These are phyloP conservation scores for Herpetotheres cachinnans DNA, from an alignment of 2,113 vertebrate species.

Conservation along the genomic window DNA sequence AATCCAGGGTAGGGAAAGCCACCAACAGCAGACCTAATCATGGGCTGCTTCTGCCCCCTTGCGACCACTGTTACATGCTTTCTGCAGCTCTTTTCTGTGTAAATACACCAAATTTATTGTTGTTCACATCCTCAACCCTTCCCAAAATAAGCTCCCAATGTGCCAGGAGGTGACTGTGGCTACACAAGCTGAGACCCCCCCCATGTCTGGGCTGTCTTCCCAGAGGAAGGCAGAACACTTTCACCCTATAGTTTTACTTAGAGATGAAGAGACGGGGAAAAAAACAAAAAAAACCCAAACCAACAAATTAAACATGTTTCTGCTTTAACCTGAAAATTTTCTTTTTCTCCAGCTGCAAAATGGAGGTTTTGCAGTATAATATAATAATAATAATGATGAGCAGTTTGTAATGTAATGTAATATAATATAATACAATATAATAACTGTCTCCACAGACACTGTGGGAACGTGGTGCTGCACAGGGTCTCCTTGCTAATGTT, in stretches of 20 bases:
- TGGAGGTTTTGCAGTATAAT: neutral
- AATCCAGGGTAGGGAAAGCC: neutral
- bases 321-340: neutral
- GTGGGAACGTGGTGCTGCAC: neutral
- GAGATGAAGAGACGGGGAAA: fast-evolving
- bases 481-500: neutral
- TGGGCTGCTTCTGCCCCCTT: constrained; percentile 50
- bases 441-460: neutral
- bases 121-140: neutral
- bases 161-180: neutral
- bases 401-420: neutral
- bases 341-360: neutral
- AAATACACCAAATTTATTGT: fast-evolving
- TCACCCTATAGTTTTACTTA: neutral
- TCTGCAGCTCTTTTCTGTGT: neutral
- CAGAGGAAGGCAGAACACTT: neutral
- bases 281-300: fast-evolving
- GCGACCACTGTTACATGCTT: neutral
- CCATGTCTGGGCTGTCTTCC: neutral
- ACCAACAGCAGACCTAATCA: neutral
- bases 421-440: neutral
- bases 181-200: neutral
- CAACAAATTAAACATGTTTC: neutral
- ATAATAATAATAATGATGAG: neutral
- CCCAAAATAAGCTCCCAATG: neutral